Percentiles rank a stretch among this genome's conserved stretches.
phyloP scores from a whole-genome alignment of 92 coral and sea anemone species.

The Anthopleura xanthogrammica region DNA sequence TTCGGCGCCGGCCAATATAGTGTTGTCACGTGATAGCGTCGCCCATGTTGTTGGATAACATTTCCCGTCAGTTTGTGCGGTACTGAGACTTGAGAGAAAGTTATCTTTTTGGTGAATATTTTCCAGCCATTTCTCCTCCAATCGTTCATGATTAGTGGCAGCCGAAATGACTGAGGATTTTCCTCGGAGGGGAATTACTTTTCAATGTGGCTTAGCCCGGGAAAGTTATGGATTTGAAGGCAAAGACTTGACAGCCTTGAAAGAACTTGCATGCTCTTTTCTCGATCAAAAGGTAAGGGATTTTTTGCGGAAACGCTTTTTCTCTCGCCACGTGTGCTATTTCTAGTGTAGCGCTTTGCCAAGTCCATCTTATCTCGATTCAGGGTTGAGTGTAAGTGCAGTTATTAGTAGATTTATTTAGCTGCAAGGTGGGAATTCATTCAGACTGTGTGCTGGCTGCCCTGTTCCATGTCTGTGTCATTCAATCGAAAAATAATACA shows the following conservation, averaged over 20 bases:
- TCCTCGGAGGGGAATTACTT: slow-evolving; percentile 86
- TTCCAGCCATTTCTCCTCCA: slow-evolving; percentile 16
- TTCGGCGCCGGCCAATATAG: slow-evolving; percentile 72
- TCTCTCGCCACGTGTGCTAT: slow-evolving; percentile 21
- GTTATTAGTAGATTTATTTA: slow-evolving; percentile 29
- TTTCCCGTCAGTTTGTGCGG: slow-evolving; percentile 63
- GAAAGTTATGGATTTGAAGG: slow-evolving; percentile 97
- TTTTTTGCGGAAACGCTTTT: slow-evolving; percentile 12
- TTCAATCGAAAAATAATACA: slow-evolving; percentile 18
- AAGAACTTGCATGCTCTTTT: slow-evolving; percentile 95
- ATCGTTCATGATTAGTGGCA: slow-evolving; percentile 57
- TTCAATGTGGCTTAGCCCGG: slow-evolving; percentile 97
- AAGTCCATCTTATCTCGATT: slow-evolving; percentile 23
- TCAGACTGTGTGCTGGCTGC: slow-evolving; percentile 6
- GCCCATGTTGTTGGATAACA: slow-evolving; percentile 87
- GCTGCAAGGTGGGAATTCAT: slow-evolving; percentile 28
- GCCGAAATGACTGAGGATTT: slow-evolving; percentile 81
- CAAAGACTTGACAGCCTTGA: slow-evolving; percentile 79
- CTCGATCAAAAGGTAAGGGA: slow-evolving; percentile 92
- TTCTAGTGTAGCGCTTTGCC: slow-evolving; percentile 15
- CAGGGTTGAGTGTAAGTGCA: slow-evolving; percentile 16
- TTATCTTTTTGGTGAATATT: slow-evolving; percentile 43
- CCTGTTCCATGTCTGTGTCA: slow-evolving; percentile 13
- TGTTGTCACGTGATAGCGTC: slow-evolving; percentile 84
- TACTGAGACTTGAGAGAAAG: slow-evolving; percentile 35